phyloP scores from a whole-genome alignment of 1,140 invertebrate species.

The Nebria ingens region DNA sequence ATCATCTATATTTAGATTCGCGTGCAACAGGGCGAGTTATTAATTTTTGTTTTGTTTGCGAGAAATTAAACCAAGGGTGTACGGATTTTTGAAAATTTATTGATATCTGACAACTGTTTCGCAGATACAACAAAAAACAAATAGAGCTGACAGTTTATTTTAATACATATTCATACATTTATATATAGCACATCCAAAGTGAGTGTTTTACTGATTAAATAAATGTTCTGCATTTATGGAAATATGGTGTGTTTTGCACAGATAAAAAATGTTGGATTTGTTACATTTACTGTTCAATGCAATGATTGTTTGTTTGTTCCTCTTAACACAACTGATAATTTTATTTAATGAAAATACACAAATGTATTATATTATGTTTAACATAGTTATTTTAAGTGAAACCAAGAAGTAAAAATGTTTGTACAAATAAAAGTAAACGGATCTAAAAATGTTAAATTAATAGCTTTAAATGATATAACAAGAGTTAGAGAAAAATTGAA shows the following conservation, averaged over 20 bases:
- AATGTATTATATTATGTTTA: background rate
- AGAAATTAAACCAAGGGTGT: background rate
- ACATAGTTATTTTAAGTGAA: background rate
- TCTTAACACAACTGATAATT: background rate
- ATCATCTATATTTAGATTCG: background rate
- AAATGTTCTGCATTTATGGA: conserved; percentile 1
- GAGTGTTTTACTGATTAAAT: conserved; percentile 22
- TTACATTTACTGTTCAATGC: conserved; percentile 9
- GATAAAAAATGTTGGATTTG: conserved; percentile 7
- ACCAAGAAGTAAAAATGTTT: background rate
- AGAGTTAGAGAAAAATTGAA: conserved; percentile 16
- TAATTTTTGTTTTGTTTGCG: too few relatives aligned
- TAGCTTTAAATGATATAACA: conserved; percentile 5
- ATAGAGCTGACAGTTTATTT: conserved; percentile 37
- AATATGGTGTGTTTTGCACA: conserved; percentile 5
- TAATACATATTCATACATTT: conserved; percentile 39
- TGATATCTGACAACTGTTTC: conserved; percentile 33
- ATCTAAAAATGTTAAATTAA: conserved; percentile 1
- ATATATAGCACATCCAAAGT: conserved; percentile 39
- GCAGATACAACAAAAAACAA: conserved; percentile 37
- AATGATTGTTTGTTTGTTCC: background rate
- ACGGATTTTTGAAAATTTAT: conserved; percentile 34
- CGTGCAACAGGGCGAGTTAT: background rate
- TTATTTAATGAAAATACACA: background rate
- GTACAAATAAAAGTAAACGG: background rate